Conservation (phyloP, 2,113 vertebrate genomes). For the Benitochromis conjunctus region DNA sequence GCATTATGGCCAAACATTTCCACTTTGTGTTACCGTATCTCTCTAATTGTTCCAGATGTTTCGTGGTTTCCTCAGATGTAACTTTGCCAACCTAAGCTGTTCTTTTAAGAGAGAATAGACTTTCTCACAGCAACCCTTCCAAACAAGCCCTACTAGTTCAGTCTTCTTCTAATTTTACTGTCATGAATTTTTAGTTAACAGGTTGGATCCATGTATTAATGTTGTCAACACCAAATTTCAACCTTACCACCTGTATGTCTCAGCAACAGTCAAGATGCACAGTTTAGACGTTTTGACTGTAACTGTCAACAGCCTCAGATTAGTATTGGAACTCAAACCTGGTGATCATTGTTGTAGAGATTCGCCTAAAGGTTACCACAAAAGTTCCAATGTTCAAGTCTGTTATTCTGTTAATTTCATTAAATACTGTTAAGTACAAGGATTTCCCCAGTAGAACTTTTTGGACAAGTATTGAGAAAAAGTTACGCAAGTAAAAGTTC, state of each 20-base stretch:
- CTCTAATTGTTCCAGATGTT: background rate
- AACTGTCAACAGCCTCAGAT: background rate
- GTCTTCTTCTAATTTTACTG: background rate
- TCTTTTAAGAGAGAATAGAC: background rate
- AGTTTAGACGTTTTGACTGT: background rate
- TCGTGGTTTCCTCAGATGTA: background rate
- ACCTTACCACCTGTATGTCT: background rate
- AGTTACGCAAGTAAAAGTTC: background rate
- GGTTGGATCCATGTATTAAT: accelerated
- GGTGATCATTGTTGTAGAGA: background rate
- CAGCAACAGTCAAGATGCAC: background rate
- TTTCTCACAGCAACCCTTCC: background rate
- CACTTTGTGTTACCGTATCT: background rate
- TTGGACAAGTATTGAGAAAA: background rate
- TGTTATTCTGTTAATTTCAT: background rate
- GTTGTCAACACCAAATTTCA: background rate
- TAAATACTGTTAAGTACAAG: background rate
- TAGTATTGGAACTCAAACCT: background rate
- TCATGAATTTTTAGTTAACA: background rate
- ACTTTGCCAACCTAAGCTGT: background rate
- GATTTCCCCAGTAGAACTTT: background rate
- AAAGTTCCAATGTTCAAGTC: background rate
- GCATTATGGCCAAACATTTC: background rate
- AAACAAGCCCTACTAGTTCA: background rate
- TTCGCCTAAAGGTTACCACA: background rate